Conservation (phyloP, 2,113 vertebrate genomes). For the Lepisosteus osseus region DNA sequence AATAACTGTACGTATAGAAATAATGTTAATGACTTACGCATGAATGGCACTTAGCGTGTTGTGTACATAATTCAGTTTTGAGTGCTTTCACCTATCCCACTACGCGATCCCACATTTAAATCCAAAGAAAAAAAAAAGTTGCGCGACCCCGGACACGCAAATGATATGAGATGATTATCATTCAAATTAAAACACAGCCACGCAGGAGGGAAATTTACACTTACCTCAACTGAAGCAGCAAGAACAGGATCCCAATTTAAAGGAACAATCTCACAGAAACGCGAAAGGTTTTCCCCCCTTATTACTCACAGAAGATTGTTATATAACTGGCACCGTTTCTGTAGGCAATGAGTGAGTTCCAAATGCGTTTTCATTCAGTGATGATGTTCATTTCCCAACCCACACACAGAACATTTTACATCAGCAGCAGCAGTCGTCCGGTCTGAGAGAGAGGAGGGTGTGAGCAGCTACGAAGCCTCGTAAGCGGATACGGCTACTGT, state of each 20-base stretch:
- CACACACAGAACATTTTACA: conserved; percentile 31
- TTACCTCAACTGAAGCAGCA: conserved; percentile 39
- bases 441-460: conserved; percentile 24
- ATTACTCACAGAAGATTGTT: conserved; percentile 58
- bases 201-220: conserved; percentile 19
- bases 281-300: conserved; percentile 47
- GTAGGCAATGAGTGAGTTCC: conserved; percentile 44
- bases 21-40: no score
- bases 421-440: conserved; percentile 22
- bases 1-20: no score
- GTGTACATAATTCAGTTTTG: no score
- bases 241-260: conserved; percentile 23
- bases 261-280: conserved; percentile 32
- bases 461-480: conserved; percentile 2
- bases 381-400: conserved; percentile 48
- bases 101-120: no score
- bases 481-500: conserved; percentile 20
- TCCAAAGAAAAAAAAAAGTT: background rate
- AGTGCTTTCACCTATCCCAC: no score
- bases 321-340: conserved; percentile 61
- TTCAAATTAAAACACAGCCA: background rate
- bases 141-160: background rate
- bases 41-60: no score
- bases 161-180: no score
- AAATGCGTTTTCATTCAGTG: conserved; percentile 31